These are phyloP conservation scores for Pseudobourletiella spinata DNA, from an alignment of 1,140 invertebrate species.

Conservation along the genomic window DNA sequence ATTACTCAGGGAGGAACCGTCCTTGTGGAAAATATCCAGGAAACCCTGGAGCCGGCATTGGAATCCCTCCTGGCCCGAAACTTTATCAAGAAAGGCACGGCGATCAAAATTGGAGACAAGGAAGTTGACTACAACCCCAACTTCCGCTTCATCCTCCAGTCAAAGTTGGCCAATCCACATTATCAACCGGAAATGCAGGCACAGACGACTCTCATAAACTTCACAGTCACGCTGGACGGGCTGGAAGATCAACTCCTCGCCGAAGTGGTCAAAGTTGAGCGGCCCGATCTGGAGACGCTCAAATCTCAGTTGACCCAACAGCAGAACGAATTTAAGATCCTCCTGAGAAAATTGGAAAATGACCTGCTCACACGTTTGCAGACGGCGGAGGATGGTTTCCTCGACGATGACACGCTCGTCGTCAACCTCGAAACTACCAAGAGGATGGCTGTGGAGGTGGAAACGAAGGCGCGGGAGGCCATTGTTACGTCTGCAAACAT, in stretches of 20 bases:
- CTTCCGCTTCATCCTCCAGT: slow-evolving; percentile 84
- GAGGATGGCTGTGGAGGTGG: slow-evolving; percentile 86
- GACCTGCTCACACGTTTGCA: slow-evolving; percentile 83
- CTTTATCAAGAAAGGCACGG: slow-evolving; percentile 89
- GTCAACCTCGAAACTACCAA: slow-evolving; percentile 95
- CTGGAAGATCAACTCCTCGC: slow-evolving; percentile 91
- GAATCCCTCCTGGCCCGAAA: slow-evolving; percentile 84
- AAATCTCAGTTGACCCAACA: slow-evolving; percentile 84
- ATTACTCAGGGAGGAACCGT: slow-evolving; percentile 71
- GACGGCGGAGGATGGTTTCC: slow-evolving; percentile 80
- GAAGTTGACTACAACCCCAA: slow-evolving; percentile 52
- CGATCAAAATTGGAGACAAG: slow-evolving; percentile 93
- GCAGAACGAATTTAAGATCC: slow-evolving; percentile 95
- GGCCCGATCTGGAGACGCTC: slow-evolving; percentile 78
- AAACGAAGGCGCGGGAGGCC: slow-evolving; percentile 74
- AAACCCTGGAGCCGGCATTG: slow-evolving; percentile 83
- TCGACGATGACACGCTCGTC: slow-evolving; percentile 79
- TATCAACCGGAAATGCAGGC: slow-evolving; percentile 71
- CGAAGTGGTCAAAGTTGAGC: slow-evolving; percentile 93
- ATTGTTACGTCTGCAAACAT: slow-evolving; percentile 84
- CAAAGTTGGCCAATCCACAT: slow-evolving; percentile 59
- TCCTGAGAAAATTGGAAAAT: slow-evolving; percentile 84
- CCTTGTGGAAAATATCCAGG: slow-evolving; percentile 86
- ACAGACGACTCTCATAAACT: slow-evolving; percentile 93
- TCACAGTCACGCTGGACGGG: slow-evolving; percentile 91